Evolutionary conservation across 2,113 vertebrate species (phyloP).

Genomic region (Ailuropoda melanoleuca): DNA sequence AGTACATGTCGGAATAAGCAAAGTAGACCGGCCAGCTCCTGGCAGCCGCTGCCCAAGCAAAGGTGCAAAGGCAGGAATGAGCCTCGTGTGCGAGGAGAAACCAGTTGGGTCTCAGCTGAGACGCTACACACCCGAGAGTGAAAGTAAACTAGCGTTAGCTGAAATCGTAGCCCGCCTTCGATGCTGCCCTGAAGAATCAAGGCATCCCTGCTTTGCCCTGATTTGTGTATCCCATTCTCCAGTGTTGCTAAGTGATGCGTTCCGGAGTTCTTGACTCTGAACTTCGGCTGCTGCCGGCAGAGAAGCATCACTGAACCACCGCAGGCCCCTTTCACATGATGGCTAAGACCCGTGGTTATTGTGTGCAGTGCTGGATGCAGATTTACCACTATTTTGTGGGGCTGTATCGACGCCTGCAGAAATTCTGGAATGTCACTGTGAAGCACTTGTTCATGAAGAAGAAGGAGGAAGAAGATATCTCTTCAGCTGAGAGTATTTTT

Average conservation of each 20-base stretch:
- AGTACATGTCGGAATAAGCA: background rate
- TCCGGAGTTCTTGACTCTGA: background rate
- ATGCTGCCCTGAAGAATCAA: background rate
- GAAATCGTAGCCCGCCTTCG: background rate
- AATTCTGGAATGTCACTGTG: background rate
- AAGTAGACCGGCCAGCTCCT: background rate
- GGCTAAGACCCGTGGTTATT: fast-evolving
- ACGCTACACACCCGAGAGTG: background rate
- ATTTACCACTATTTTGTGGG: fast-evolving
- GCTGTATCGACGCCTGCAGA: background rate
- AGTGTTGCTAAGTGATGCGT: constrained; percentile 35
- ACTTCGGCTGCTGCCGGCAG: background rate
- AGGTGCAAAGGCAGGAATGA: background rate
- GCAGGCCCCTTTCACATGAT: background rate
- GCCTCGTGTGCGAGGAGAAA: background rate
- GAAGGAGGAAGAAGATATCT: fast-evolving
- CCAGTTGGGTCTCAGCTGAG: background rate
- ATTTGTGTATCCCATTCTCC: background rate
- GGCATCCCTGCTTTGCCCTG: background rate
- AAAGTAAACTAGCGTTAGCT: background rate
- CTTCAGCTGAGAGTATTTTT: background rate
- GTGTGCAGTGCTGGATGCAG: fast-evolving
- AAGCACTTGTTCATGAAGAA: background rate
- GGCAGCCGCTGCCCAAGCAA: too few relatives aligned
- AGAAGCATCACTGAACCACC: background rate